Evolutionary conservation across 2,888 invertebrate genomes (phyloP), one percentile per base, ranked within the genome.

Genomic region (Nudaria mundana): DNA sequence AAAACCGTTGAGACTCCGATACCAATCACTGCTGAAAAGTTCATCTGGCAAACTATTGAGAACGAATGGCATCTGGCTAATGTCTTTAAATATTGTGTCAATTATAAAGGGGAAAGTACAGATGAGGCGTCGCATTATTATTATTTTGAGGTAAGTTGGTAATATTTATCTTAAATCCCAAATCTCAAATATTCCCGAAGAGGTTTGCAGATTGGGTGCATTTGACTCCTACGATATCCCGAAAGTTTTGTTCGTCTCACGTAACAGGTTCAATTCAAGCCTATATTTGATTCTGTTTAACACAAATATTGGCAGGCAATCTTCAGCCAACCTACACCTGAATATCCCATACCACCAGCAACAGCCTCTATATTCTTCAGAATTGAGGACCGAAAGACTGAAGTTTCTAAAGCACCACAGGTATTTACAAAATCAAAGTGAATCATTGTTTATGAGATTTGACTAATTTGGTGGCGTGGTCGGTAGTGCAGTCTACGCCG

Each of bases 301-400:
- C n/a, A n/a, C n/a, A 5, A 6, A 23, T 23, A 40, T 36, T 39
- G 40, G 1, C 61, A 87, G 87, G 81, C 69, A 0, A 61, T 84
- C 23, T 87, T 87, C 63, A 87, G 87, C 30, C 87, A 86, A 48
- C 86, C 86, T 0, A 79, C 80, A 0, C 53, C 52, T 0, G 42
- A 47, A 0, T 86, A 83, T 39, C 87, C 87, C 0, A 78, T 87
- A n/a, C 84, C 87, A 1, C 87, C 87, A 50, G 74, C 76, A 0
- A 80, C 81, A 0, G 83, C 56, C 0, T 80, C 81, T 0, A 85
- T 86, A 0, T 83, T 73, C 65, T 87, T 88, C 54, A 71, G 76
- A 14, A 65, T 86, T 0, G 63, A 78, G 37, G 76, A 83, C 12
- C 78, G 70, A 18, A 76, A 71, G 4, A 56, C 74, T 0, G 71